Base-by-base conservation (phyloP, 2,113 vertebrate species). In the Marmota flaviventris region DNA sequence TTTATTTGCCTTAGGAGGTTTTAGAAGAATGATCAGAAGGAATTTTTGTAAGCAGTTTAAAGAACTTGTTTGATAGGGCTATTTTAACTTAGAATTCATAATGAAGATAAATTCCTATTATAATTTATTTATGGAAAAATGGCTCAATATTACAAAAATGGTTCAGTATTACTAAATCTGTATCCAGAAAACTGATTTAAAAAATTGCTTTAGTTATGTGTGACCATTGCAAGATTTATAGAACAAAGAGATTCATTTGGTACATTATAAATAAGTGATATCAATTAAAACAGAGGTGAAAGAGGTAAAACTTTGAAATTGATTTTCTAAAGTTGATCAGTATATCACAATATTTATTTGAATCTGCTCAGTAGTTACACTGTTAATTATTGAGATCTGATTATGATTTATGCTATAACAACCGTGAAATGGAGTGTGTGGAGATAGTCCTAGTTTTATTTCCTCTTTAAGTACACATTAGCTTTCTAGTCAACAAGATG, bases 71-170 rank as follows among this genome's bases (percentile, higher is more conserved):
- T 85, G 76, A 27, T 61, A 69, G 34, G 70, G 70, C 65, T 92
- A 70, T 48, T 69, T 70, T 45, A 93, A 63, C 22, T n/a, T 78
- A 65, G n/a, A 89, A 93, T 69, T 92, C 5, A 69, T 95, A 65
- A 22, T n/a, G 16, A 69, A 85, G 9, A 29, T 85, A 78, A 75
- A 70, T 69, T 42, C 78, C n/a, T 91, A 0, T 61, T 93, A 39
- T 34, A 72, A 69, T 86, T 53, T 37, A 86, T 61, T 76, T 93
- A 56, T 61, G 37, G 16, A 72, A 85, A 94, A 94, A 77, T 65
- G 29, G 7, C 84, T 95, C 27, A 70, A 0, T 56, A 61, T 89
- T 45, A 67, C 6, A 87, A 77, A 88, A 34, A 77, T 65, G 24
- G 5, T 87, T 95, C 34, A 76, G 0, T 56, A 61, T 89, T 45